phyloP scores from a whole-genome alignment of 2,113 vertebrate species.

The Psittacula cyanocephala region DNA sequence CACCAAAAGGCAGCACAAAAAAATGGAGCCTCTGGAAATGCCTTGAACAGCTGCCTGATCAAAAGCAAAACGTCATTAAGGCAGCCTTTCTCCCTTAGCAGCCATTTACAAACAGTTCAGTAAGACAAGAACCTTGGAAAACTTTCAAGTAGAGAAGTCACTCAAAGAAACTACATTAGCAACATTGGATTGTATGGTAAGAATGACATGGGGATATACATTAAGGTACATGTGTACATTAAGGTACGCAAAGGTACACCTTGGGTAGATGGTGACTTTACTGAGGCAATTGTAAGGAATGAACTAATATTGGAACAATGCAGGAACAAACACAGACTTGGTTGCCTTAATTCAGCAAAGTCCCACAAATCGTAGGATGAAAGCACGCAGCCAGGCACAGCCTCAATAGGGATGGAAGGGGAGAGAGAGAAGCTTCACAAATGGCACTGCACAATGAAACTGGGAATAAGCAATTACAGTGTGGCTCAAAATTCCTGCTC shows the following conservation, averaged over 20 bases:
- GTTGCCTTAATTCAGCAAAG: background rate
- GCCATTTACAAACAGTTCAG: background rate
- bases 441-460: accelerated
- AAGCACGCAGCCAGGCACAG: background rate
- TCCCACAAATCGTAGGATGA: accelerated
- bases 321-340: accelerated
- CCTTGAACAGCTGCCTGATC: slow-evolving; percentile 27
- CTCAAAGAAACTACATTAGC: background rate
- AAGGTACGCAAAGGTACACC: accelerated
- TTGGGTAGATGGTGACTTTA: background rate
- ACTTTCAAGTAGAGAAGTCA: background rate
- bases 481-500: background rate
- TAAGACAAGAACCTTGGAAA: background rate
- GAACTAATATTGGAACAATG: background rate
- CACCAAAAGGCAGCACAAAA: slow-evolving; percentile 59
- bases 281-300: background rate
- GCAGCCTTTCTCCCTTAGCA: background rate
- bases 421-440: background rate
- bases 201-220: background rate
- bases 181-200: background rate
- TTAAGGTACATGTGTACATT: background rate
- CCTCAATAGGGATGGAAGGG: background rate
- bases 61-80: background rate
- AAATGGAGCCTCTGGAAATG: slow-evolving; percentile 36
- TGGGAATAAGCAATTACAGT: background rate